Percentiles rank a stretch among this genome's conserved stretches.
These are phyloP conservation scores for Myripristis jacobus DNA, from an alignment of 2,797 vertebrate species.

Conservation along the genomic window DNA sequence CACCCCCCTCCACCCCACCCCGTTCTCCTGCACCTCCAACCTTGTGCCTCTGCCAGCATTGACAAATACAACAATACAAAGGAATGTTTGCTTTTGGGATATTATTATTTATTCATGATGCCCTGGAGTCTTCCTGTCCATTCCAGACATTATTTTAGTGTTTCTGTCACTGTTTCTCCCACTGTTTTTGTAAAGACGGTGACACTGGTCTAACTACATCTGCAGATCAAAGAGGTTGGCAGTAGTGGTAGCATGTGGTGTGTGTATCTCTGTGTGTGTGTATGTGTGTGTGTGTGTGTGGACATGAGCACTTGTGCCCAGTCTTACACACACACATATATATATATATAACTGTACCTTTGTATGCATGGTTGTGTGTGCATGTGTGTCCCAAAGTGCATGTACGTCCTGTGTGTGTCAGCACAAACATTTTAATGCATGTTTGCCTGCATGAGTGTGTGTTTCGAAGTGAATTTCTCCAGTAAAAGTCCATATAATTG, in stretches of 20 bases:
- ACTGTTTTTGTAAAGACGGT: constrained; percentile 60
- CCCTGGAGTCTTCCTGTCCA: constrained; percentile 77
- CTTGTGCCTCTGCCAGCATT: constrained; percentile 61
- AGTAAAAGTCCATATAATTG: constrained; percentile 43
- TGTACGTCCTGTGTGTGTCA: constrained; percentile 16
- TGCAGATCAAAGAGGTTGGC: constrained; percentile 42
- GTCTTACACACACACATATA: not conserved
- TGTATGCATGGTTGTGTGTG: not conserved
- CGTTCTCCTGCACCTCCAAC: no score
- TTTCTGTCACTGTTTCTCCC: constrained; percentile 73
- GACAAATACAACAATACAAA: constrained; percentile 76
- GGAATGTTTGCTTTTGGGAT: constrained; percentile 66
- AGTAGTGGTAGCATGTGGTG: constrained; percentile 7
- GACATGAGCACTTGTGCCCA: no score
- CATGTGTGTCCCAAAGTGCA: not conserved
- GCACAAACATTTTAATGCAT: constrained; percentile 4
- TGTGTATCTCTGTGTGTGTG: not conserved
- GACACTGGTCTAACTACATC: constrained; percentile 65
- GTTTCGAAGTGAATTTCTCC: constrained; percentile 19
- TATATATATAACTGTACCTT: not conserved
- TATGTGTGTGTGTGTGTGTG: constrained; percentile 9
- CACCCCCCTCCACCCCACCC: constrained; percentile 46
- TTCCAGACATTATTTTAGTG: constrained; percentile 77
- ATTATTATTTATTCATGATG: constrained; percentile 82
- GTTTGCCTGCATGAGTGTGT: constrained; percentile 18